phyloP scores from a whole-genome alignment of 2,113 vertebrate species.

The Dicaeum eximium region DNA sequence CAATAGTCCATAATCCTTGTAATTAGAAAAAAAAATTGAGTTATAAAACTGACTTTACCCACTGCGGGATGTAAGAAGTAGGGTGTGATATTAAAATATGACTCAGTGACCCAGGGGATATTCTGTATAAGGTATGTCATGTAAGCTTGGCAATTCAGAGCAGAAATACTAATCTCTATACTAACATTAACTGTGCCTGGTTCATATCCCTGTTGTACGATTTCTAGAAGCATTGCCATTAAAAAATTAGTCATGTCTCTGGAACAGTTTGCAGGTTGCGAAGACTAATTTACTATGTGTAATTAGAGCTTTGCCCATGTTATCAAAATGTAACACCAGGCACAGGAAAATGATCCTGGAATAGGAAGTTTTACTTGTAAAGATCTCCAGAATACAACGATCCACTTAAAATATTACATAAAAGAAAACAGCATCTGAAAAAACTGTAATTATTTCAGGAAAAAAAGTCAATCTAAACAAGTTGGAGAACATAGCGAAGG shows the following conservation, averaged over 20 bases:
- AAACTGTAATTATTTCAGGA: neutral
- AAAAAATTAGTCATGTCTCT: slow-evolving; percentile 29
- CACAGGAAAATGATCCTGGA: neutral
- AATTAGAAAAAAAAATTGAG: neutral
- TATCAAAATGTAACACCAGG: neutral
- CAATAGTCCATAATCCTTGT: neutral
- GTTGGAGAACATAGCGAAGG: neutral
- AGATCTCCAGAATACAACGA: neutral
- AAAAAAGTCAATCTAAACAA: neutral
- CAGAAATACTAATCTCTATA: neutral
- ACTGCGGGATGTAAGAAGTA: neutral
- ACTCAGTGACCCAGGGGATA: slow-evolving; percentile 3
- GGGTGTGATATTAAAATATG: slow-evolving; percentile 6
- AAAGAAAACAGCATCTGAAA: neutral
- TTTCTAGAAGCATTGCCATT: neutral
- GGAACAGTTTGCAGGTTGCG: neutral
- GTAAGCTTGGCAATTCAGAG: slow-evolving; percentile 1
- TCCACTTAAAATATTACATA: neutral
- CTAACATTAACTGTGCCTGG: neutral
- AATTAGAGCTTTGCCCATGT: neutral
- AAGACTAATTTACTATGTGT: slow-evolving; percentile 38
- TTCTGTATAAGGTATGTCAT: neutral
- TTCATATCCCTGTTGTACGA: neutral
- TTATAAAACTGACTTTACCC: neutral
- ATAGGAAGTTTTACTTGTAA: neutral